Conservation (phyloP, 92 coral and sea anemone species). For the Epizoanthus rinbou region DNA sequence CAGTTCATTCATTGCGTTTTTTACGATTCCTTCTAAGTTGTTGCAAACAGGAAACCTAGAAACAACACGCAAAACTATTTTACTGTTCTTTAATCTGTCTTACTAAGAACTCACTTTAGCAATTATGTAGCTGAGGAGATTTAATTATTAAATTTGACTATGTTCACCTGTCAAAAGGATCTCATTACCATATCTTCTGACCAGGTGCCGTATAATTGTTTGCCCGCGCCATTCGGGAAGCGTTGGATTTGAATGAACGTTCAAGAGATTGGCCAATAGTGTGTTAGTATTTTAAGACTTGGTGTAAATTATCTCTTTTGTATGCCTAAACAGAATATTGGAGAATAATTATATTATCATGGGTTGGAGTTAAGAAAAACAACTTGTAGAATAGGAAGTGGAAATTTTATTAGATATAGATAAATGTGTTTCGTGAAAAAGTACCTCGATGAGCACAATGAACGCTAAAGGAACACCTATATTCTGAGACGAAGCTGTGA, state of each 20-base stretch:
- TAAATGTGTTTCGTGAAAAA: background rate
- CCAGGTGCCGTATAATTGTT: conserved; percentile 25
- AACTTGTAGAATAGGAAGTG: too few relatives aligned
- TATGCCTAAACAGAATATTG: conserved; percentile 7
- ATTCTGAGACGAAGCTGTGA: conserved; percentile 5
- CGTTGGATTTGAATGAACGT: conserved; percentile 21
- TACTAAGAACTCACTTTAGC: background rate
- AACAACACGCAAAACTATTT: background rate
- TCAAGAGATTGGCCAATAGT: conserved; percentile 15
- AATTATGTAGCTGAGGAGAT: conserved; percentile 5
- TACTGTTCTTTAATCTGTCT: background rate
- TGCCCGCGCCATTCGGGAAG: conserved; percentile 23
- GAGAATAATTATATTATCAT: background rate
- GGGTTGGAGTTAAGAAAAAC: background rate
- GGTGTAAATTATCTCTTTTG: conserved; percentile 29
- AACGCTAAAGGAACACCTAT: background rate
- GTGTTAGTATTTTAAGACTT: background rate
- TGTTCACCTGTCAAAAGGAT: conserved; percentile 31
- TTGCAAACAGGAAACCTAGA: background rate
- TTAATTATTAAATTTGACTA: conserved; percentile 23
- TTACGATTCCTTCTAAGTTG: background rate
- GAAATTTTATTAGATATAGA: background rate
- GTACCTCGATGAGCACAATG: background rate
- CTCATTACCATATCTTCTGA: conserved; percentile 37
- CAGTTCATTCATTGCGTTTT: background rate